Evolutionary conservation across 2,113 vertebrate species (phyloP).

Genomic region (Oenanthe melanoleuca): DNA sequence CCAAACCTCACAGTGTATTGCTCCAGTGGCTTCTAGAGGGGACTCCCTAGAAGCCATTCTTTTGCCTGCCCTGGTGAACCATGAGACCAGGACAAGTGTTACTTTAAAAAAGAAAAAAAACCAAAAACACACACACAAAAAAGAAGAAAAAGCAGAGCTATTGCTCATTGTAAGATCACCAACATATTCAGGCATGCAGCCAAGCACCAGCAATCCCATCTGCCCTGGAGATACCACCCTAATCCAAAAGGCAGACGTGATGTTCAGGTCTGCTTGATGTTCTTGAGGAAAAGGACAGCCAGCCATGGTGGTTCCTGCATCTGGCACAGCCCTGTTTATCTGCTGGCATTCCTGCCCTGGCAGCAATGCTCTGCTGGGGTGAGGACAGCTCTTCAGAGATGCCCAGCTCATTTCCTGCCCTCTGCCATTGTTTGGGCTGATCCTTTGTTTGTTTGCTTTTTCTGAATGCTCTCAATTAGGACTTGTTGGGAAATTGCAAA

Average conservation of each 20-base stretch:
- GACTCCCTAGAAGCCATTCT: not conserved
- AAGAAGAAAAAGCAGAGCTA: not conserved
- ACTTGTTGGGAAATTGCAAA: constrained; percentile 42
- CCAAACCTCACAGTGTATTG: not conserved
- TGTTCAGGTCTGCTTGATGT: not conserved
- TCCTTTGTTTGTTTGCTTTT: constrained; percentile 49
- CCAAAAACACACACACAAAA: too few relatives aligned
- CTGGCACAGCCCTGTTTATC: not conserved
- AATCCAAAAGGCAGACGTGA: not conserved
- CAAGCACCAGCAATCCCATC: not conserved
- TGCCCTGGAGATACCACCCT: not conserved
- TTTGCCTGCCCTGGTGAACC: not conserved
- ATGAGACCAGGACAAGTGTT: not conserved
- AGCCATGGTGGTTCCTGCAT: not conserved
- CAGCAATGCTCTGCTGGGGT: rapidly evolving
- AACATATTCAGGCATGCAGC: not conserved
- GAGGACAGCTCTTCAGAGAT: not conserved
- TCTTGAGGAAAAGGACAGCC: not conserved
- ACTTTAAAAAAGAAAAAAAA: not conserved
- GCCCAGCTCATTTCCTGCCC: not conserved
- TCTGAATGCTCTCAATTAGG: constrained; percentile 57
- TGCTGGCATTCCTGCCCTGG: not conserved
- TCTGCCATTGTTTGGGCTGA: constrained; percentile 34
- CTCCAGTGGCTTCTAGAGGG: not conserved
- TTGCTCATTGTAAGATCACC: not conserved